phyloP scores from a whole-genome alignment of 2,888 invertebrate genomes.

The Volucella inflata region DNA sequence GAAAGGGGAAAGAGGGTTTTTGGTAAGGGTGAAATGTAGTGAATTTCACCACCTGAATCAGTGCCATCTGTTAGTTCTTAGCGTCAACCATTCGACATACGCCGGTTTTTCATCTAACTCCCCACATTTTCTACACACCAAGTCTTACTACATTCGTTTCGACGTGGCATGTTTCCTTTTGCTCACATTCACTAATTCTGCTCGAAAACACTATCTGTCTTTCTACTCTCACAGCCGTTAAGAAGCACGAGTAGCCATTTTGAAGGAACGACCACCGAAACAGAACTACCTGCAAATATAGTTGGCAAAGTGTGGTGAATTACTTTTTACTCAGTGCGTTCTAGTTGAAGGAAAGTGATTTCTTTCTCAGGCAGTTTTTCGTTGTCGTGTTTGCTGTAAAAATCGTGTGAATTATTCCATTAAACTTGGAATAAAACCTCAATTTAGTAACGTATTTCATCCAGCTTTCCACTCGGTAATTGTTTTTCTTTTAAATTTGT shows the following conservation, averaged over 20 bases:
- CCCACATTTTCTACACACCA: constrained; percentile 65
- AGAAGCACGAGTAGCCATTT: constrained; percentile 69
- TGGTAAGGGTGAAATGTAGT: constrained; percentile 6
- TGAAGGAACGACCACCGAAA: constrained; percentile 62
- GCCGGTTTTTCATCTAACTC: constrained; percentile 57
- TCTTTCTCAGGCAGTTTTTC: constrained; percentile 67
- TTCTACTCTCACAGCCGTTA: constrained; percentile 19
- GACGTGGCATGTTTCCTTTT: constrained; percentile 72
- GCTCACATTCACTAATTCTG: constrained; percentile 45
- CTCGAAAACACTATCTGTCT: background rate
- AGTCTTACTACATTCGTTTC: constrained; percentile 60
- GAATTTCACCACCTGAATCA: constrained; percentile 5
- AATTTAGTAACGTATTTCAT: constrained; percentile 50
- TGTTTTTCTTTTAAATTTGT: constrained; percentile 26
- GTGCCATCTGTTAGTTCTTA: constrained; percentile 60
- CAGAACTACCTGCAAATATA: constrained; percentile 46
- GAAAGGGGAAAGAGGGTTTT: background rate
- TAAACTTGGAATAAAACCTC: constrained; percentile 50
- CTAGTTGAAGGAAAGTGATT: constrained; percentile 69
- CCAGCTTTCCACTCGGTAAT: constrained; percentile 45
- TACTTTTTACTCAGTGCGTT: constrained; percentile 65
- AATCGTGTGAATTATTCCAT: constrained; percentile 58
- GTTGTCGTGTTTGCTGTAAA: constrained; percentile 73
- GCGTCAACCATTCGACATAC: constrained; percentile 47
- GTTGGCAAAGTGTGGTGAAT: constrained; percentile 72